Conservation (phyloP, 2,113 vertebrate species). For the Catharus minimus region DNA sequence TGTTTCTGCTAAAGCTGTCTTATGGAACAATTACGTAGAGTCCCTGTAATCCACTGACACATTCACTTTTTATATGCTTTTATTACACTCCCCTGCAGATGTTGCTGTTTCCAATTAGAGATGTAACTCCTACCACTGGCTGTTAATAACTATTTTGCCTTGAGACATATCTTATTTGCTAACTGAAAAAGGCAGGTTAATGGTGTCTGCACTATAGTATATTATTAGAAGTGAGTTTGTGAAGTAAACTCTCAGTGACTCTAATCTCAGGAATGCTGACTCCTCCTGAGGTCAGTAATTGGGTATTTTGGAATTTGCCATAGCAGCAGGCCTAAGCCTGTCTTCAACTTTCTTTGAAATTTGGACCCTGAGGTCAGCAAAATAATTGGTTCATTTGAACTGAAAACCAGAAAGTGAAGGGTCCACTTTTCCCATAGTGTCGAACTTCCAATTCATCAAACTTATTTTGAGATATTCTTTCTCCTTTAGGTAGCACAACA, state of each 20-base stretch:
- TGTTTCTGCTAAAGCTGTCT: conserved; percentile 23
- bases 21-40: conserved; percentile 27
- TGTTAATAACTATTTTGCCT: conserved; percentile 79
- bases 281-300: conserved; percentile 87
- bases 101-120: conserved; percentile 82
- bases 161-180: conserved; percentile 75
- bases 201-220: conserved; percentile 74
- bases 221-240: conserved; percentile 83
- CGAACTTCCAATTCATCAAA: conserved; percentile 37
- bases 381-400: conserved; percentile 79
- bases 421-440: conserved; percentile 57
- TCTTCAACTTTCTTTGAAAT: conserved; percentile 81
- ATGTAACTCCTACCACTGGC: conserved; percentile 65
- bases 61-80: conserved; percentile 47
- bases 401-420: conserved; percentile 64
- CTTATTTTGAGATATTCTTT: conserved; percentile 45
- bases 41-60: conserved; percentile 22
- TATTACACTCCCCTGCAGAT: conserved; percentile 66
- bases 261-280: conserved; percentile 87
- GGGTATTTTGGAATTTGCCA: conserved; percentile 75
- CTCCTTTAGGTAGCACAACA: conserved; percentile 49
- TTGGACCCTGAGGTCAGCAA: conserved; percentile 76
- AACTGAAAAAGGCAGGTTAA: conserved; percentile 82
- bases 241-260: conserved; percentile 83
- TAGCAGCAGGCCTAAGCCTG: conserved; percentile 87